Conservation (phyloP, 2,888 invertebrate species). For the Ceraclea dissimilis region DNA sequence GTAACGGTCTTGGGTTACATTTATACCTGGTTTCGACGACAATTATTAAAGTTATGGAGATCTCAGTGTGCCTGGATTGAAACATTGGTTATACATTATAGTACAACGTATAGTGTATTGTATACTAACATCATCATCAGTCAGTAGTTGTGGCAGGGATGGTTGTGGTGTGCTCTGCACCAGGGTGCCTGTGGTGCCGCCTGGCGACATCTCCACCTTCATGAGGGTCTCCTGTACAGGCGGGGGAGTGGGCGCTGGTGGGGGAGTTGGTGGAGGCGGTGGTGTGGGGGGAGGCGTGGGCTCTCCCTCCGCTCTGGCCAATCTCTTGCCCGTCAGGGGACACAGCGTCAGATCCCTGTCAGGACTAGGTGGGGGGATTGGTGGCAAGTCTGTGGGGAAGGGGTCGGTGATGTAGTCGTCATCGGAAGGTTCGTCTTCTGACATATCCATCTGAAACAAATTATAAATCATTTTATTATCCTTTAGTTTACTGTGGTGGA, state of each 20-base stretch:
- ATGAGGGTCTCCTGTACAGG: conserved; percentile 26
- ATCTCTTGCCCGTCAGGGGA: conserved; percentile 49
- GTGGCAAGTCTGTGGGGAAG: conserved; percentile 46
- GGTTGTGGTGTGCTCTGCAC: conserved; percentile 45
- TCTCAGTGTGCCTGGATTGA: too few species aligned
- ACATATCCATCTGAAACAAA: conserved; percentile 22
- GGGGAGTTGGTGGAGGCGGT: conserved; percentile 37
- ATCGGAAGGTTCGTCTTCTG: conserved; percentile 37
- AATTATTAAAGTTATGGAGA: too few species aligned
- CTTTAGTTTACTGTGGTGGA: too few species aligned
- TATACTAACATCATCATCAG: conserved; percentile 43
- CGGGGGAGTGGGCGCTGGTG: conserved; percentile 32
- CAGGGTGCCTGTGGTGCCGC: conserved; percentile 55
- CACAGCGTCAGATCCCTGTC: conserved; percentile 64
- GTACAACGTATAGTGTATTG: too few species aligned
- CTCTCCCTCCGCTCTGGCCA: conserved; percentile 56
- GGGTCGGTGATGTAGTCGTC: conserved; percentile 59
- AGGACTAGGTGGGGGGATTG: conserved; percentile 52
- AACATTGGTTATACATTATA: too few species aligned
- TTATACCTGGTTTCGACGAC: too few species aligned
- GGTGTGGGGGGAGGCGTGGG: conserved; percentile 52
- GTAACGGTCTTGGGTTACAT: too few species aligned
- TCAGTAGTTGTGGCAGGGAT: conserved; percentile 43
- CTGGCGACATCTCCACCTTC: conserved; percentile 54
- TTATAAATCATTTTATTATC: not conserved